Conservation (phyloP, 2,888 invertebrate species). For the Aphodius sticticus region DNA sequence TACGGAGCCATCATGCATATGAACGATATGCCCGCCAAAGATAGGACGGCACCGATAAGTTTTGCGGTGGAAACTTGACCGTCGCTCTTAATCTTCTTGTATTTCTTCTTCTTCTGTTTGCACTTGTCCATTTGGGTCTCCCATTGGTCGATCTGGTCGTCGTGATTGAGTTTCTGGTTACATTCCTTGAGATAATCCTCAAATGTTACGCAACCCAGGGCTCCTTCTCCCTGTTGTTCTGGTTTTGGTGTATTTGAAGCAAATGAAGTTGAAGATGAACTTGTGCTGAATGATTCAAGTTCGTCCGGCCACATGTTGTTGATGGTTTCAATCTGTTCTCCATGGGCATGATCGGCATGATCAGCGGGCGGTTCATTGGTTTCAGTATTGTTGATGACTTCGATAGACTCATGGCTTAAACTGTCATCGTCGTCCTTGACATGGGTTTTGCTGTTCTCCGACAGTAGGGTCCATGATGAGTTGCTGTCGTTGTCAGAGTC, state of each 20-base stretch:
- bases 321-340: conserved; percentile 16
- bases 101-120: conserved; percentile 33
- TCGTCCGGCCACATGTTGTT: conserved; percentile 22
- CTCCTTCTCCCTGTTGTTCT: conserved; percentile 7
- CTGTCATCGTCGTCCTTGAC: conserved; percentile 23
- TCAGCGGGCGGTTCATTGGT: background rate
- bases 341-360: conserved; percentile 1
- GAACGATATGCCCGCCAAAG: conserved; percentile 50
- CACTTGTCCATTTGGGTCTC: conserved; percentile 31
- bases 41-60: conserved; percentile 48
- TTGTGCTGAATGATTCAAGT: conserved; percentile 28
- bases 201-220: conserved; percentile 44
- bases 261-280: conserved; percentile 18
- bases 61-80: conserved; percentile 45
- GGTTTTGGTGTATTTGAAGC: conserved; percentile 22
- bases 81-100: conserved; percentile 43
- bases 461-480: conserved; percentile 53
- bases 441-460: conserved; percentile 31
- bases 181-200: conserved; percentile 46
- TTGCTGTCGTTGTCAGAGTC: conserved; percentile 50
- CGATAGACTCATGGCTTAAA: conserved; percentile 9
- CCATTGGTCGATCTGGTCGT: conserved; percentile 34
- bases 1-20: conserved; percentile 47
- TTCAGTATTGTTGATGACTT: background rate
- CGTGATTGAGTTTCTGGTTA: conserved; percentile 43